Base-by-base conservation (phyloP, 2,888 invertebrate genomes). In the Scrobipalpa atriplicella region DNA sequence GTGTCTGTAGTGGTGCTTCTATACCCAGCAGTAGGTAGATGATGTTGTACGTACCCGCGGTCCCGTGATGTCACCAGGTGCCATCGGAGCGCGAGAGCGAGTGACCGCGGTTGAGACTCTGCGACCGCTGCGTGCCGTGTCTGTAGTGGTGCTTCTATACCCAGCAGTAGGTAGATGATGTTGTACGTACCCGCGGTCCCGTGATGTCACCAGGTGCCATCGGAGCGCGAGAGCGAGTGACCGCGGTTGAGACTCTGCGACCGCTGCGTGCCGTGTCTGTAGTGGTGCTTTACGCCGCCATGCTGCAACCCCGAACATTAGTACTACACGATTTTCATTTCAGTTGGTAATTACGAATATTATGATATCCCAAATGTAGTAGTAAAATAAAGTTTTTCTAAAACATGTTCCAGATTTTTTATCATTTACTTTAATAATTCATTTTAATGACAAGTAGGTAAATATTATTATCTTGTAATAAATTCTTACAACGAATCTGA, bases 181-280 rank as follows among this genome's bases (percentile, higher is more conserved):
- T n/a, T 47, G 47, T 29, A 38, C 73, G 76, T 86, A 94, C 94
- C 94, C 94, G 94, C 94, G 94, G 94, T 94, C 92, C 95, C 95
- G 95, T 95, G 95, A 94, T 95, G 95, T 95, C 95, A 96, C 95
- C 96, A 96, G 95, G 95, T 95, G 86, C 95, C 95, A 93, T 95
- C 95, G 89, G 95, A 93, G 84, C 95, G 94, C 83, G 94, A 94
- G 79, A 94, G 90, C 75, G 94, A 94, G 85, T 95, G 95, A 73
- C 95, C 95, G 86, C 96, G 95, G 94, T 96, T 96, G 87, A 96
- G 91, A 78, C 95, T 95, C 93, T 95, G 95, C 78, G 95, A 95
- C 75, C 96, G 94, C 90, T 95, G 95, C 60, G 92, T 89, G 74
- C 90, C 88, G 89, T 93, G 92, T 72, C 92, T 82, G 87, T 95